Evolutionary conservation across 2,113 vertebrate genomes (phyloP).

Genomic region (Poeciliopsis occidentalis): DNA sequence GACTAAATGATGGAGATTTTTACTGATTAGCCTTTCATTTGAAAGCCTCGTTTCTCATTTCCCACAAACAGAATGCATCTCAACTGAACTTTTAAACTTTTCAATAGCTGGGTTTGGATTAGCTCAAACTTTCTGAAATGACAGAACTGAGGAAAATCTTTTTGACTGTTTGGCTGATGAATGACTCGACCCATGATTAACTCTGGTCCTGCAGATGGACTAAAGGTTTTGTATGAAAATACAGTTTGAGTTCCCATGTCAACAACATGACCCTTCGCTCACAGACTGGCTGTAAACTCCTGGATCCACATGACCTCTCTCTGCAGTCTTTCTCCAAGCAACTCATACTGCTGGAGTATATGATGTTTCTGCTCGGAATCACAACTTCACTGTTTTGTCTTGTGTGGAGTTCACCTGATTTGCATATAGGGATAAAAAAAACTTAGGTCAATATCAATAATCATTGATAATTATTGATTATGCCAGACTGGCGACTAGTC

Average conservation of each 20-base stretch:
- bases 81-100: neutral
- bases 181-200: conserved; percentile 10
- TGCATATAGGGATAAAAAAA: neutral
- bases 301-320: conserved; percentile 35
- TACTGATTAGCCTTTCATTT: too few relatives aligned
- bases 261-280: conserved; percentile 26
- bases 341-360: conserved; percentile 38
- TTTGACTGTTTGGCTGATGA: conserved; percentile 15
- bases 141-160: conserved; percentile 2
- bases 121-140: neutral
- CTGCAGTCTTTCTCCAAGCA: conserved; percentile 19
- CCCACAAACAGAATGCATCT: neutral
- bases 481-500: too few relatives aligned
- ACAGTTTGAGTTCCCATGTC: conserved; percentile 10
- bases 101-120: neutral
- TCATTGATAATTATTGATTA: too few relatives aligned
- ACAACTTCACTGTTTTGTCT: conserved; percentile 24
- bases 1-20: neutral
- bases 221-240: conserved; percentile 33
- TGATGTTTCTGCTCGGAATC: conserved; percentile 32
- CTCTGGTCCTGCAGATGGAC: conserved; percentile 13
- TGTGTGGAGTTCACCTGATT: conserved; percentile 33
- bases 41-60: neutral
- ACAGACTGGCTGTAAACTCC: conserved; percentile 35
- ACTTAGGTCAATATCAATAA: too few relatives aligned